phyloP scores from a whole-genome alignment of 2,113 vertebrate species.

The Indicator indicator region DNA sequence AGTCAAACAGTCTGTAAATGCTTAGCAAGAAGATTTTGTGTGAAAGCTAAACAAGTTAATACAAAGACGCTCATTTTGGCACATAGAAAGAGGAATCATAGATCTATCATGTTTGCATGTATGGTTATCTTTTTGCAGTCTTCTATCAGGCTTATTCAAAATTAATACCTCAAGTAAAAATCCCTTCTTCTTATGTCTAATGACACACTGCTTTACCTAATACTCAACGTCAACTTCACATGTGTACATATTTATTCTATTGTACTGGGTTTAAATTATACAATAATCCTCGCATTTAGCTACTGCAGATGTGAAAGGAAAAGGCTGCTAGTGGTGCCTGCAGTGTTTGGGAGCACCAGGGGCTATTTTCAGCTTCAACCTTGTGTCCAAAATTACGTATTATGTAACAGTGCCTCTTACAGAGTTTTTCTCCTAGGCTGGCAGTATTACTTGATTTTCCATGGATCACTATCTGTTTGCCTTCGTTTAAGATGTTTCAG shows the following conservation, averaged over 20 bases:
- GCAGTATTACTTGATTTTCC: background rate
- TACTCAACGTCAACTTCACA: background rate
- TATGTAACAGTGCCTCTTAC: background rate
- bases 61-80: background rate
- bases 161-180: background rate
- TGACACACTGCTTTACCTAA: background rate
- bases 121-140: background rate
- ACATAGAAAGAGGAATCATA: background rate
- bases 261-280: background rate
- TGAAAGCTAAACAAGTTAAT: conserved; percentile 50
- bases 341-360: background rate
- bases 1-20: conserved; percentile 44
- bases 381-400: background rate
- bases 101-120: background rate
- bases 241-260: background rate
- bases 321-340: background rate
- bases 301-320: background rate
- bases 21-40: conserved; percentile 1
- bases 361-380: background rate
- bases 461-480: background rate
- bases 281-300: background rate
- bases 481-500: background rate
- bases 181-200: background rate
- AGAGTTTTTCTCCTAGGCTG: background rate
- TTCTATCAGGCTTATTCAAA: background rate